A percentile compares a stretch with the other conserved stretches of the same genome.
phyloP scores from a whole-genome alignment of 92 coral and sea anemone genomes.

The Porites lobata region DNA sequence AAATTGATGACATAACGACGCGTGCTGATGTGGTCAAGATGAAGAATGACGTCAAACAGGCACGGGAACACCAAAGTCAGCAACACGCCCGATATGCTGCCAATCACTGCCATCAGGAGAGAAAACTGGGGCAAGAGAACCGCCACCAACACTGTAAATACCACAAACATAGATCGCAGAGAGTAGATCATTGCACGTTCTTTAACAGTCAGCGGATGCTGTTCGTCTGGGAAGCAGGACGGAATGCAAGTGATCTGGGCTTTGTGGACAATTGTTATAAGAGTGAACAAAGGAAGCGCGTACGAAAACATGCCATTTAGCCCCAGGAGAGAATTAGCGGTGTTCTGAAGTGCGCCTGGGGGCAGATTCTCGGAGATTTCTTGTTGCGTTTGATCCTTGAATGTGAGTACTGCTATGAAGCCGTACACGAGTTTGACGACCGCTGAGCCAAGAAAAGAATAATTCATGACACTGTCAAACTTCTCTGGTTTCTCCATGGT shows the following conservation, averaged over 20 bases:
- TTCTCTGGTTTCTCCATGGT: conserved; percentile 90
- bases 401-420: conserved; percentile 90
- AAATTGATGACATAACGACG: conserved; percentile 83
- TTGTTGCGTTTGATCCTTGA: conserved; percentile 87
- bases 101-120: conserved; percentile 93
- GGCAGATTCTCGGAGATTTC: conserved; percentile 99
- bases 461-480: conserved; percentile 94
- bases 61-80: conserved; percentile 94
- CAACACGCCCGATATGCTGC: conserved; percentile 94
- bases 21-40: conserved; percentile 78
- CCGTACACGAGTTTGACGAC: conserved; percentile 85
- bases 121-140: conserved; percentile 95
- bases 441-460: conserved; percentile 85
- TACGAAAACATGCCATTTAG: conserved; percentile 95
- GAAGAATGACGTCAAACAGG: conserved; percentile 86
- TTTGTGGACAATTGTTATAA: conserved; percentile 90
- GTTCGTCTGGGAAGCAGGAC: conserved; percentile 90
- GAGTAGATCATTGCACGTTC: conserved; percentile 79
- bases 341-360: conserved; percentile 89
- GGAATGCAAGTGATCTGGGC: conserved; percentile 82
- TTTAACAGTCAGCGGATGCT: conserved; percentile 74
- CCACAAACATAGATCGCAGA: conserved; percentile 86
- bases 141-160: conserved; percentile 78
- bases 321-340: conserved; percentile 92
- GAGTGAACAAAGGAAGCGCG: conserved; percentile 93